phyloP scores from a whole-genome alignment of 2,113 vertebrate genomes.

The Suncus etruscus region DNA sequence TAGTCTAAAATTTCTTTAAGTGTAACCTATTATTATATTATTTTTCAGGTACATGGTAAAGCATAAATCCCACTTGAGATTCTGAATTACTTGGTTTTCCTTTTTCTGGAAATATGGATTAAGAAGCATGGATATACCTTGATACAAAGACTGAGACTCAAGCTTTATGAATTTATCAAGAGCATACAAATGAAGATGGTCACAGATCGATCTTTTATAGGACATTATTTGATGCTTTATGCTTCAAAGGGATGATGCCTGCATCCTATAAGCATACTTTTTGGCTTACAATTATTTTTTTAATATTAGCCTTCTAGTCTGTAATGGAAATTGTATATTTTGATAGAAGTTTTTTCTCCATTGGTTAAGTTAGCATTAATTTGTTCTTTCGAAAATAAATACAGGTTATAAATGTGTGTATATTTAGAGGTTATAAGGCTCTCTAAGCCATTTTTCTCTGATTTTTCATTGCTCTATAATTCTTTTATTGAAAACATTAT shows the following conservation, averaged over 20 bases:
- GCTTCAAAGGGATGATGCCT: slow-evolving; percentile 84
- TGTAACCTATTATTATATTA: slow-evolving; percentile 50
- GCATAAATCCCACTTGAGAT: slow-evolving; percentile 99
- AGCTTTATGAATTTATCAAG: slow-evolving; percentile 84
- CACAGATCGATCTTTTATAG: slow-evolving; percentile 86
- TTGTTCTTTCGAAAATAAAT: slow-evolving; percentile 87
- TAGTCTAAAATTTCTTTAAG: slow-evolving; percentile 3
- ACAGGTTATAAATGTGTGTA: slow-evolving; percentile 83
- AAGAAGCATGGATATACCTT: slow-evolving; percentile 83
- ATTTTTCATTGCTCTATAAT: slow-evolving; percentile 88
- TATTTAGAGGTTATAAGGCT: slow-evolving; percentile 85
- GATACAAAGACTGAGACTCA: slow-evolving; percentile 83
- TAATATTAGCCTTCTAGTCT: slow-evolving; percentile 91
- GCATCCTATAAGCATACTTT: slow-evolving; percentile 88
- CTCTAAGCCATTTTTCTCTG: slow-evolving; percentile 87
- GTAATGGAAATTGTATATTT: slow-evolving; percentile 93
- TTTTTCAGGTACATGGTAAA: slow-evolving; percentile 97
- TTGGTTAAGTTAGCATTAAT: slow-evolving; percentile 90
- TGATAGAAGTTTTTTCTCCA: slow-evolving; percentile 91
- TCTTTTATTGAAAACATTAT: slow-evolving; percentile 86
- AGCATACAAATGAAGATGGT: slow-evolving; percentile 86
- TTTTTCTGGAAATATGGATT: slow-evolving; percentile 86
- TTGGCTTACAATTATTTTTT: slow-evolving; percentile 93
- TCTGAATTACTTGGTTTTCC: slow-evolving; percentile 89
- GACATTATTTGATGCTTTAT: slow-evolving; percentile 86